A percentile compares a stretch with the other conserved stretches of the same genome.
phyloP scores from a whole-genome alignment of 1,140 invertebrate species.

The Coenobita brevimanus region DNA sequence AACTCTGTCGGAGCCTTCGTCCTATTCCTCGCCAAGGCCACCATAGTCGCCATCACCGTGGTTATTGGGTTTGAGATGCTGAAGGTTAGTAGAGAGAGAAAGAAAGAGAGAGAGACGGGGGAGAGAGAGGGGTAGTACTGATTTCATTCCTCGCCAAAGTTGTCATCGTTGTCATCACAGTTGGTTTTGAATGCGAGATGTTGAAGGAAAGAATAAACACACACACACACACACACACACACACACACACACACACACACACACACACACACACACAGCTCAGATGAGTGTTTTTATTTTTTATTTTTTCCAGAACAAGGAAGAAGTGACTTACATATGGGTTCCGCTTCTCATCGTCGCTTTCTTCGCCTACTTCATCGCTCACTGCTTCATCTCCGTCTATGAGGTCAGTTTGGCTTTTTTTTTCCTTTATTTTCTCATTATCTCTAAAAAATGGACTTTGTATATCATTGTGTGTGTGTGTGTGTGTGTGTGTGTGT shows the following conservation, averaged over 20 bases:
- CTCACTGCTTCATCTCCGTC: conserved; percentile 92
- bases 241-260: background rate
- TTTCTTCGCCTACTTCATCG: conserved; percentile 93
- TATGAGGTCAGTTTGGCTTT: conserved; percentile 84
- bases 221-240: background rate
- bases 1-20: conserved; percentile 96
- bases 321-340: conserved; percentile 81
- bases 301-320: conserved; percentile 74
- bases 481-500: no score
- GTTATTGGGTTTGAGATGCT: conserved; percentile 80
- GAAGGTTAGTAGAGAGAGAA: no score
- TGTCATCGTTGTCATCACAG: background rate
- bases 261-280: background rate
- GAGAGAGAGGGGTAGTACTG: no score
- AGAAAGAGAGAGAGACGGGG: no score
- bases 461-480: no score
- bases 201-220: no score
- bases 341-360: conserved; percentile 90
- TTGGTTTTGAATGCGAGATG: no score
- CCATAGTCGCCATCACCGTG: conserved; percentile 87
- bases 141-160: no score
- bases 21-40: conserved; percentile 90
- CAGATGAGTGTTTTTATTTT: conserved; percentile 19
- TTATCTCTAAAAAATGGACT: background rate
- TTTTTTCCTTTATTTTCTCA: background rate